These are phyloP conservation scores for Phaethon lepturus DNA, from an alignment of 2,113 vertebrate species.

Conservation along the genomic window DNA sequence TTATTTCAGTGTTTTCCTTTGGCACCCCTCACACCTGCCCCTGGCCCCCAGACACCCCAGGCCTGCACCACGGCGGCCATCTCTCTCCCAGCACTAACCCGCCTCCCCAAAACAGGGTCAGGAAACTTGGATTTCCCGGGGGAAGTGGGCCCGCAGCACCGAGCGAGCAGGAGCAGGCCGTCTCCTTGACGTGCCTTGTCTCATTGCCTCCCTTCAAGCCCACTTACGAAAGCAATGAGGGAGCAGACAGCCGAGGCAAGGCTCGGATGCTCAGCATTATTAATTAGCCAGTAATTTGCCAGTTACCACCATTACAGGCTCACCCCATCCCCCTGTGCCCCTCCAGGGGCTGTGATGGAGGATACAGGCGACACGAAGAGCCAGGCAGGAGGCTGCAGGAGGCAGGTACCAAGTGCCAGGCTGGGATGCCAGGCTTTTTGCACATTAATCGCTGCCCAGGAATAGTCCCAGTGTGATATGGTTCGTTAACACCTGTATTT, in stretches of 20 bases:
- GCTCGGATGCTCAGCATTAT: conserved; percentile 39
- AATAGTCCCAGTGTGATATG: neutral
- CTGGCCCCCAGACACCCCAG: neutral
- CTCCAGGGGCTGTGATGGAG: neutral
- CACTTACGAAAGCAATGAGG: conserved; percentile 70
- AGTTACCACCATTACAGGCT: conserved; percentile 10
- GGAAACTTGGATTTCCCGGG: neutral
- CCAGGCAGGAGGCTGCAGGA: neutral
- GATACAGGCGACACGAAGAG: neutral
- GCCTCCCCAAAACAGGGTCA: neutral
- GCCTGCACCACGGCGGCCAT: neutral
- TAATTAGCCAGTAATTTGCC: conserved; percentile 54
- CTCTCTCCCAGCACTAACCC: neutral
- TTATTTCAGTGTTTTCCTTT: neutral
- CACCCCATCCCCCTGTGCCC: neutral
- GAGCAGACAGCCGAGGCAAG: conserved; percentile 63
- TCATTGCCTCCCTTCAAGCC: conserved; percentile 69
- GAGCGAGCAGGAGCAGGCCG: neutral
- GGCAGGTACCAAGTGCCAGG: neutral
- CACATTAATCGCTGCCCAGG: neutral
- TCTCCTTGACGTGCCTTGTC: conserved; percentile 20
- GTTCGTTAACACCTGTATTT: conserved; percentile 5
- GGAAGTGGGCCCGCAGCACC: neutral
- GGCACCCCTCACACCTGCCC: neutral
- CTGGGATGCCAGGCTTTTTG: neutral